Evolutionary conservation across 2,113 vertebrate genomes (phyloP).

Genomic region (Brachypodius melanocephalos): DNA sequence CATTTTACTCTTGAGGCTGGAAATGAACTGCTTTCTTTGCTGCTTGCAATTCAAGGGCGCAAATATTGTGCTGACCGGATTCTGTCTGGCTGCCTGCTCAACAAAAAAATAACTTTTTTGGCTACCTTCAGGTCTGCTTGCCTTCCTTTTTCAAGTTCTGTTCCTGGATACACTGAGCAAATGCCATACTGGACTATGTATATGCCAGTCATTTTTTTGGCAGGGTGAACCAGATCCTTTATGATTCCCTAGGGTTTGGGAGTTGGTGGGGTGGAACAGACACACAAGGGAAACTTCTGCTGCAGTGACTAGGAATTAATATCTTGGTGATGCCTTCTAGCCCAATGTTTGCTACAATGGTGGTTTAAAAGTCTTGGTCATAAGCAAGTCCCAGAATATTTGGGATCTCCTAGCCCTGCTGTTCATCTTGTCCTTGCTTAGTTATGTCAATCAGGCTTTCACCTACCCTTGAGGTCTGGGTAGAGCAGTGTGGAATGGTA

Average conservation of each 20-base stretch:
- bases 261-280: neutral
- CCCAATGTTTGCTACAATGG: neutral
- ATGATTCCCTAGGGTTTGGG: neutral
- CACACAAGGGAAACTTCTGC: neutral
- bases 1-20: neutral
- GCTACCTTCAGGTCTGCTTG: neutral
- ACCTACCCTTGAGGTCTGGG: neutral
- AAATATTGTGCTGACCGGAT: neutral
- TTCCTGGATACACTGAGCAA: neutral
- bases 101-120: neutral
- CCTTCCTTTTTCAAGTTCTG: neutral
- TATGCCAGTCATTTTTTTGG: neutral
- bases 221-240: neutral
- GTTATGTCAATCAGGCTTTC: neutral
- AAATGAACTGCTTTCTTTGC: neutral
- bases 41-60: neutral
- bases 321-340: neutral
- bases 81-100: neutral
- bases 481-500: neutral
- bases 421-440: neutral
- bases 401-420: neutral
- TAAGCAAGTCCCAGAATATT: neutral
- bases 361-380: neutral
- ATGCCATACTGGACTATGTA: neutral
- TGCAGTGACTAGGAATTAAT: neutral